These are phyloP conservation scores for Cryptus viduatorius DNA, from an alignment of 2,888 invertebrate species.

Conservation along the genomic window DNA sequence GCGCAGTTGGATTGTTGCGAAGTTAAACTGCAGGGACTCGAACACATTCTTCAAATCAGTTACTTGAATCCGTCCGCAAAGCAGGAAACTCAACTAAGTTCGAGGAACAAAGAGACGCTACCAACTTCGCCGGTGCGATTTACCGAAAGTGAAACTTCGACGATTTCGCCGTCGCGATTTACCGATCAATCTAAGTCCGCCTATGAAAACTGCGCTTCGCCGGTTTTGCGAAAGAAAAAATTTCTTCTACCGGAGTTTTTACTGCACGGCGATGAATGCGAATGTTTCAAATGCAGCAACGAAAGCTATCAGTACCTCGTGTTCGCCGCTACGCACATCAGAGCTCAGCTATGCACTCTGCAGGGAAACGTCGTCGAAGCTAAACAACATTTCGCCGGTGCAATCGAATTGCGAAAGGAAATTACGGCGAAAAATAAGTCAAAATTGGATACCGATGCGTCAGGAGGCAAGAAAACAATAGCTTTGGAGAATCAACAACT, in stretches of 20 bases:
- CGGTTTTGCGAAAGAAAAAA: constrained; percentile 75
- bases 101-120: background rate
- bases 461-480: background rate
- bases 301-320: constrained; percentile 77
- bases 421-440: constrained; percentile 65
- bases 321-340: constrained; percentile 76
- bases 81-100: constrained; percentile 18
- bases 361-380: constrained; percentile 73
- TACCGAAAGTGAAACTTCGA: constrained; percentile 39
- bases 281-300: constrained; percentile 80
- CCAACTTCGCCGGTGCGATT: constrained; percentile 12
- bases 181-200: constrained; percentile 38
- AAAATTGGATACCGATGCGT: background rate
- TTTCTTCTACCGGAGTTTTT: constrained; percentile 78
- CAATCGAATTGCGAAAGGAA: constrained; percentile 73
- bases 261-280: constrained; percentile 74
- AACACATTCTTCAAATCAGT: constrained; percentile 80
- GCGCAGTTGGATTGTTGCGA: constrained; percentile 78
- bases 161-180: constrained; percentile 17
- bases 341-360: constrained; percentile 79
- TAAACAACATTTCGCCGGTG: constrained; percentile 78
- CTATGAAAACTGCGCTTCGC: constrained; percentile 75
- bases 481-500: constrained; percentile 71
- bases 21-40: constrained; percentile 80
- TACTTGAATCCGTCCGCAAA: constrained; percentile 72